These are phyloP conservation scores for Rhopalosiphum maidis DNA, from an alignment of 1,140 invertebrate genomes.

Conservation along the genomic window DNA sequence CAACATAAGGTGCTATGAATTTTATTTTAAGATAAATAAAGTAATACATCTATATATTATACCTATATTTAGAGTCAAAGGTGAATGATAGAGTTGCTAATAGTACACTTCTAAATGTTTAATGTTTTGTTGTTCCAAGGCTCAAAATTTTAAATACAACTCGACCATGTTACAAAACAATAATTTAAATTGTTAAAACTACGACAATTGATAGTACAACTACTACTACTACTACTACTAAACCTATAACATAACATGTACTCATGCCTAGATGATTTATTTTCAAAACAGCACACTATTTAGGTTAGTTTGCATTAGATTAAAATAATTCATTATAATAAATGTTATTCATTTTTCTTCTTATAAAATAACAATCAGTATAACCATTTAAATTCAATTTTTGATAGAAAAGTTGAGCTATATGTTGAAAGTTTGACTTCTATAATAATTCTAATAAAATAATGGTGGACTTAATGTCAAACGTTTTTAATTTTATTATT, in stretches of 20 bases:
- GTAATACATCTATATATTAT: background rate
- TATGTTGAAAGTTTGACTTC: too few relatives aligned
- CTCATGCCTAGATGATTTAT: too few relatives aligned
- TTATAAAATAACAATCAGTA: background rate
- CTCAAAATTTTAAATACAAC: conserved; percentile 1
- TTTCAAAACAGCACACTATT: too few relatives aligned
- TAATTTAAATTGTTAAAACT: background rate
- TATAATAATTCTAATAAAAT: background rate
- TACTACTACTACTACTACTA: background rate
- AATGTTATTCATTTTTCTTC: too few relatives aligned
- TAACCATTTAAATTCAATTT: background rate
- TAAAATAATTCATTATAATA: too few relatives aligned
- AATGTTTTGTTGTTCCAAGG: background rate
- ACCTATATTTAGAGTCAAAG: background rate
- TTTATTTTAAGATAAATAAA: background rate
- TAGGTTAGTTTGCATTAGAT: too few relatives aligned
- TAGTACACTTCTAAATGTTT: background rate
- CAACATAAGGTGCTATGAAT: background rate
- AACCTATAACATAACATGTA: background rate
- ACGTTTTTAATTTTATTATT: background rate
- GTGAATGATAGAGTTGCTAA: background rate
- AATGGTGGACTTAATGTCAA: background rate
- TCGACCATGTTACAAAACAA: background rate
- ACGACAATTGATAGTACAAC: background rate
- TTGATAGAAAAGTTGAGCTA: background rate